Percentiles rank a stretch among this genome's conserved stretches.
phyloP scores from a whole-genome alignment of 2,113 vertebrate species.

The Physeter macrocephalus region DNA sequence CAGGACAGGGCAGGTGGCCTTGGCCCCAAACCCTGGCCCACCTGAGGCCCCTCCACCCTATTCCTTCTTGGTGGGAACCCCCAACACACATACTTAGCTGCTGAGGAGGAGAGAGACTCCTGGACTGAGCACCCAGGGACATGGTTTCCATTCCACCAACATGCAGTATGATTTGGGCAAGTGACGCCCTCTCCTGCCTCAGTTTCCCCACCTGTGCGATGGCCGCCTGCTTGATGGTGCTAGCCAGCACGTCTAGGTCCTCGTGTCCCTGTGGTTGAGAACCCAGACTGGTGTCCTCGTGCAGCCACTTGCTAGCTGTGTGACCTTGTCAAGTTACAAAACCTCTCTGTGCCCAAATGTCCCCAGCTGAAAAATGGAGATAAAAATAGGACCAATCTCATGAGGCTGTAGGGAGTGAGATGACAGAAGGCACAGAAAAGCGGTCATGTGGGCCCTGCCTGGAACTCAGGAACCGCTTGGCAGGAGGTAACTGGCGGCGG shows the following conservation, averaged over 20 bases:
- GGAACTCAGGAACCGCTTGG: fast-evolving
- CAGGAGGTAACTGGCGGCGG: fast-evolving
- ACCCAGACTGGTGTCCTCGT: background rate
- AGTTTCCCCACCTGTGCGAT: background rate
- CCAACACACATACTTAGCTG: no score
- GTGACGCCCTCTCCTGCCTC: background rate
- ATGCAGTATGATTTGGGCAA: background rate
- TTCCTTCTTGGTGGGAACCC: background rate
- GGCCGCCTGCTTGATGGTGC: background rate
- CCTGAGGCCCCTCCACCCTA: background rate
- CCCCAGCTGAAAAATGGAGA: background rate
- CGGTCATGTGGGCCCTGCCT: background rate
- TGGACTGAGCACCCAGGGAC: background rate
- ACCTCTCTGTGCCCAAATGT: background rate
- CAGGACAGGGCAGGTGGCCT: background rate
- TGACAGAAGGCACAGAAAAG: background rate
- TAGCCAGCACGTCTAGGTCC: background rate
- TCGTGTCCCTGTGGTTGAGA: fast-evolving
- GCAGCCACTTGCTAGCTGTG: background rate
- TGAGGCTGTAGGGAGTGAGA: background rate
- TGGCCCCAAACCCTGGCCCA: background rate
- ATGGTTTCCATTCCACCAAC: fast-evolving
- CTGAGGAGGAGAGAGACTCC: background rate
- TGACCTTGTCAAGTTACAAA: background rate
- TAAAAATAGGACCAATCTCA: background rate